Conservation (phyloP, 2,797 vertebrate species). For the Petrocephalus schoutedeni region DNA sequence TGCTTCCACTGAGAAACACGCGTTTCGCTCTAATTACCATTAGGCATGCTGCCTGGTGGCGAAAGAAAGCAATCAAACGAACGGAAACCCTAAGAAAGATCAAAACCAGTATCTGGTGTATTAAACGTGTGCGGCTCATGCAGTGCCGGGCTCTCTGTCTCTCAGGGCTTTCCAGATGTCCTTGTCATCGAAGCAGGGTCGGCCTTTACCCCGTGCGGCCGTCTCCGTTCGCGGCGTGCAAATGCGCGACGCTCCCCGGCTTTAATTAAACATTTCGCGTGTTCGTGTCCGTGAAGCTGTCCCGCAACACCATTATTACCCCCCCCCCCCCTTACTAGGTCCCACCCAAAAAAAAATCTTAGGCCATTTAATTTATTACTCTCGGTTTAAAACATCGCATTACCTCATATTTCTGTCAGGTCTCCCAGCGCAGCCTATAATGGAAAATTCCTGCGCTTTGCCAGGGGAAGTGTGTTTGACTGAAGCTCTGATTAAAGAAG, state of each 20-base stretch:
- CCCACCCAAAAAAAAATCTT: neutral
- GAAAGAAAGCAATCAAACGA: neutral
- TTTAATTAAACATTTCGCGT: neutral
- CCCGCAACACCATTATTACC: constrained; percentile 15
- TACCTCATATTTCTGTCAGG: constrained; percentile 30
- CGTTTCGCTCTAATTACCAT: neutral
- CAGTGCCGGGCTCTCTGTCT: neutral
- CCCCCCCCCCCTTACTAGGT: neutral
- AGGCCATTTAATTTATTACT: constrained; percentile 27
- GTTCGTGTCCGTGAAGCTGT: constrained; percentile 1
- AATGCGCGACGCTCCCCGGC: neutral
- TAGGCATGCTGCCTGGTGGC: neutral
- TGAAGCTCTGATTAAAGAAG: constrained; percentile 28
- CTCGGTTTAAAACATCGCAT: constrained; percentile 34
- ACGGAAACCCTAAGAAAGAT: neutral
- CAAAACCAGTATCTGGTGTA: neutral
- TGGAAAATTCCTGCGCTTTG: constrained; percentile 29
- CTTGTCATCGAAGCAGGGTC: neutral
- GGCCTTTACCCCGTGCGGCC: neutral
- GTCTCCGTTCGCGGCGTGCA: neutral
- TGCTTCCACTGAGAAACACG: neutral
- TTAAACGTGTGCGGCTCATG: neutral
- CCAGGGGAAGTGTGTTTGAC: constrained; percentile 26
- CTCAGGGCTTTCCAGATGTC: neutral
- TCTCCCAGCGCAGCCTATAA: constrained; percentile 30